Evolutionary conservation across 2,113 vertebrate species (phyloP).

Genomic region (Polypterus senegalus): DNA sequence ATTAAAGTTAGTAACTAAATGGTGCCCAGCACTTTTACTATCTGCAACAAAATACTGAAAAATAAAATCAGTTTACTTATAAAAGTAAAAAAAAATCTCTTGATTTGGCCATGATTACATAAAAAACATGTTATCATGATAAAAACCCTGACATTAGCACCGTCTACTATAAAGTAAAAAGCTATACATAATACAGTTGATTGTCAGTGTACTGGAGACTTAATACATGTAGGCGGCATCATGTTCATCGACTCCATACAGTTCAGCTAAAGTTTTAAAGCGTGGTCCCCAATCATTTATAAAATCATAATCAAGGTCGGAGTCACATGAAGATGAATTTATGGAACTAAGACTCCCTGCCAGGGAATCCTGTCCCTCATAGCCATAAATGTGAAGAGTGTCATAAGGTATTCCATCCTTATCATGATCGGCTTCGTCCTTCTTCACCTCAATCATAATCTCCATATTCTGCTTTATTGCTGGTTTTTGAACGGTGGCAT

Average conservation of each 20-base stretch:
- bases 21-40: no score
- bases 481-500: slow-evolving; percentile 63
- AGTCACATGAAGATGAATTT: slow-evolving; percentile 63
- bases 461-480: slow-evolving; percentile 77
- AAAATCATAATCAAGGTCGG: slow-evolving; percentile 82
- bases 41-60: no score
- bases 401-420: slow-evolving; percentile 75
- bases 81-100: no score
- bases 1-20: no score
- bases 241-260: slow-evolving; percentile 65
- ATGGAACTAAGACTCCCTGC: slow-evolving; percentile 85
- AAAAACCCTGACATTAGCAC: no score
- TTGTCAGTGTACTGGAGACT: slow-evolving; percentile 11
- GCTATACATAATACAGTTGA: no score
- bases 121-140: no score
- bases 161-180: no score
- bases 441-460: slow-evolving; percentile 84
- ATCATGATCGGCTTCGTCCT: slow-evolving; percentile 84
- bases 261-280: slow-evolving; percentile 83
- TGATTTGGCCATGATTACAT: no score
- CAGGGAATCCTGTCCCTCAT: slow-evolving; percentile 77
- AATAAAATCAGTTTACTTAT: no score
- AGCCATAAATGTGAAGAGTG: slow-evolving; percentile 88
- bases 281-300: slow-evolving; percentile 89
- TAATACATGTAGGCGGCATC: slow-evolving; percentile 43